Evolutionary conservation across 2,113 vertebrate species (phyloP), one percentile per base, ranked within the genome.

Genomic region (Cairina moschata): DNA sequence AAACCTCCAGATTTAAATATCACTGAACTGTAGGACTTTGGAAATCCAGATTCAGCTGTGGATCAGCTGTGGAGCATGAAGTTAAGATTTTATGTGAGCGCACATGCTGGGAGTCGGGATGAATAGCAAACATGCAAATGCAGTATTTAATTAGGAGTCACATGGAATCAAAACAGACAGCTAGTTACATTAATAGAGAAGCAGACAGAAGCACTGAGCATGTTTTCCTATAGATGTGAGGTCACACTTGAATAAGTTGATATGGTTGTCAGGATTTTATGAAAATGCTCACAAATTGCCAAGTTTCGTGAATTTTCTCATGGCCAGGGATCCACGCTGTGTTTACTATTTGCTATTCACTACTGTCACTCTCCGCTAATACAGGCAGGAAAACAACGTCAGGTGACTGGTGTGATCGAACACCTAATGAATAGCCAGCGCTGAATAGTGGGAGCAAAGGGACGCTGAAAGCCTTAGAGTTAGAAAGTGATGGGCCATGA

Each of bases 261-360:
- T 90, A 18, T 20, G 18, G 31, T 36, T 92, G 93, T 84, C 83
- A 62, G 95, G 77, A 42, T 69, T 81, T 94, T 69, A 60, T 46
- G 66, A 75, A 93, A 94, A 58, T 58, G 76, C 76, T 86, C 73
- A 26, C 73, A 82, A 76, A 79, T 59, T 73, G 66, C 66, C 40
- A 52, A 68, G 44, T 86, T 92, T 92, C 86, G 25, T 65, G 86
- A 88, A 87, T 66, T 73, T 92, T 95, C 92, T 88, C 54, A 1
- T 91, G 90, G 69, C 74, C 83, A 26, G 77, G 75, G 73, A 26
- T 75, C 72, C 76, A 87, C 38, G 29, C n/a, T 0, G 0, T 92
- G 88, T 96, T 96, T 96, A 82, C 91, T 91, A 3, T 88, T 76
- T 79, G 54, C 62, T 91, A 62, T 91, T 93, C 90, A 40, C 38